Conservation (phyloP, 2,888 invertebrate genomes). For the Coelinius sp. region DNA sequence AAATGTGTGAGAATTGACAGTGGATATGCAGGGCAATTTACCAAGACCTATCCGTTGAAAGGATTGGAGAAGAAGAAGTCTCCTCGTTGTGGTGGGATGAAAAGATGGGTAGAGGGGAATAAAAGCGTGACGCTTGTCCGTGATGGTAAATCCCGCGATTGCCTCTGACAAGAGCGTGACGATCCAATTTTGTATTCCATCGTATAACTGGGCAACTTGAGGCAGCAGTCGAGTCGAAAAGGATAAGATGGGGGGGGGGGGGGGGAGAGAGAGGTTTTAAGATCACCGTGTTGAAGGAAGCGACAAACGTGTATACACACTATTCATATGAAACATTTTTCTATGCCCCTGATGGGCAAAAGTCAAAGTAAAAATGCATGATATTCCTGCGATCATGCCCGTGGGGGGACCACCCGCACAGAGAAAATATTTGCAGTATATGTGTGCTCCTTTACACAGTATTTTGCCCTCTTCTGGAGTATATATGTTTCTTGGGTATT, state of each 20-base stretch:
- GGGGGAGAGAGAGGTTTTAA: conserved; percentile 4
- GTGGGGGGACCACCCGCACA: conserved; percentile 12
- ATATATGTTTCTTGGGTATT: background rate
- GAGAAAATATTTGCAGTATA: background rate
- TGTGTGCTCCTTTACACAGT: background rate
- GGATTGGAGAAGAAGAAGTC: conserved; percentile 16
- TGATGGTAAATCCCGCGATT: conserved; percentile 27
- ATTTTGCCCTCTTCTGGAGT: conserved; percentile 1
- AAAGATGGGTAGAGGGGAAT: conserved; percentile 17
- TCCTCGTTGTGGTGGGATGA: conserved; percentile 15
- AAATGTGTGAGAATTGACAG: conserved; percentile 2
- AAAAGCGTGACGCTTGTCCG: conserved; percentile 25
- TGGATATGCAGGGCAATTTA: conserved; percentile 9
- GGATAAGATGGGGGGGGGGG: conserved; percentile 10
- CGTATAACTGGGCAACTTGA: conserved; percentile 34
- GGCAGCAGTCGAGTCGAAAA: conserved; percentile 11
- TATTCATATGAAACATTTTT: background rate
- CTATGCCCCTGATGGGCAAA: background rate
- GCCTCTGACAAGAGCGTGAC: conserved; percentile 43
- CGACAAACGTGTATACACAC: background rate
- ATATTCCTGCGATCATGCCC: conserved; percentile 3
- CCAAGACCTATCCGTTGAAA: conserved; percentile 14
- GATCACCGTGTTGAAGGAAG: conserved; percentile 18
- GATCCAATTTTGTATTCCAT: conserved; percentile 40
- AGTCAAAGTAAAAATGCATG: background rate